Percentiles rank a stretch among this genome's conserved stretches.
These are phyloP conservation scores for Scartelaos histophorus DNA, from an alignment of 2,113 vertebrate species.

Conservation along the genomic window DNA sequence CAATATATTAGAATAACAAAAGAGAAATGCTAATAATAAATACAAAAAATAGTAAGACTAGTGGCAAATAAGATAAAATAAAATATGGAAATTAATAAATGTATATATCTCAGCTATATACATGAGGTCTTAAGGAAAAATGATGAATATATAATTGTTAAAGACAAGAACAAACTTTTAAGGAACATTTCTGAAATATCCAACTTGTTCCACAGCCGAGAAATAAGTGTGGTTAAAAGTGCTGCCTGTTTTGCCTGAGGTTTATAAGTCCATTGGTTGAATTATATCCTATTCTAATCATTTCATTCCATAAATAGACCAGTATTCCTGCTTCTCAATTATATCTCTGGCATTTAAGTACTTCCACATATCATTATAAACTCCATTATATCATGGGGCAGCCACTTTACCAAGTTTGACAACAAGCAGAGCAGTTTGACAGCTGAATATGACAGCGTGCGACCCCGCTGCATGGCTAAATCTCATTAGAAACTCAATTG, in stretches of 20 bases:
- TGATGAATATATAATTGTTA: too few species aligned
- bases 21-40: too few species aligned
- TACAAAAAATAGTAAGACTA: too few species aligned
- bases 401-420: slow-evolving; percentile 13
- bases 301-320: not conserved
- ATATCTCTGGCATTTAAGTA: not conserved
- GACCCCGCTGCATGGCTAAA: slow-evolving; percentile 19
- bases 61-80: too few species aligned
- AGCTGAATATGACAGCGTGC: not conserved
- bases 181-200: not conserved
- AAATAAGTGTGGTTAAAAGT: not conserved
- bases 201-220: not conserved
- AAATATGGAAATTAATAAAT: too few species aligned
- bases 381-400: not conserved
- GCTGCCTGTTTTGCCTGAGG: not conserved
- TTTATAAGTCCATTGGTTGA: not conserved
- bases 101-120: too few species aligned
- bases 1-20: too few species aligned
- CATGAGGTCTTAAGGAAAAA: too few species aligned
- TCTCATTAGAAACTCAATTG: slow-evolving; percentile 48
- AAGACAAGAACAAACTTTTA: too few species aligned
- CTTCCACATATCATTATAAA: not conserved
- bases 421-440: slow-evolving; percentile 13
- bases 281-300: not conserved
- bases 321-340: not conserved